A percentile compares a stretch with the other conserved stretches of the same genome.
Conservation (phyloP, 2,797 vertebrate genomes). For the Mormyrus proboscirostris region DNA sequence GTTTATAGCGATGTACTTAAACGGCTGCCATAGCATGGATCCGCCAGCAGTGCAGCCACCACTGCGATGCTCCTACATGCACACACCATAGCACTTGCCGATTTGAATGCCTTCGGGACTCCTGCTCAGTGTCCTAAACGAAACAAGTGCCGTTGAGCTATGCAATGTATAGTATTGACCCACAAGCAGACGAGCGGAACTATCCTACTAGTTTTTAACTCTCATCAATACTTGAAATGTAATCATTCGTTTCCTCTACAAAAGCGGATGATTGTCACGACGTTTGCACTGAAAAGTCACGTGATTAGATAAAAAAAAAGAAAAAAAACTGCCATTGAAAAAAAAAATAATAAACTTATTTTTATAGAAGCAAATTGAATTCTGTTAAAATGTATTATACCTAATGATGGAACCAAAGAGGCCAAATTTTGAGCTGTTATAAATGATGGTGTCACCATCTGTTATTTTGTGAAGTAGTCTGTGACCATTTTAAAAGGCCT, state of each 20-base stretch:
- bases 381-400: constrained; percentile 96
- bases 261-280: constrained; percentile 97
- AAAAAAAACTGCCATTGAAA: constrained; percentile 82
- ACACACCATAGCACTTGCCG: constrained; percentile 90
- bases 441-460: constrained; percentile 74
- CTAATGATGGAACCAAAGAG: constrained; percentile 99
- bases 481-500: constrained; percentile 77
- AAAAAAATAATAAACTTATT: constrained; percentile 70
- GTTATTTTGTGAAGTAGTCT: constrained; percentile 71
- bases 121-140: constrained; percentile 66
- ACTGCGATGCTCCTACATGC: constrained; percentile 77
- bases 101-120: constrained; percentile 83
- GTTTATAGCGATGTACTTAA: constrained; percentile 26
- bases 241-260: constrained; percentile 98
- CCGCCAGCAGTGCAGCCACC: constrained; percentile 66
- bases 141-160: constrained; percentile 93
- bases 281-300: constrained; percentile 99
- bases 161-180: constrained; percentile 93
- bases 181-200: constrained; percentile 77
- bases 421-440: constrained; percentile 88
- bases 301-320: constrained; percentile 72
- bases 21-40: constrained; percentile 24
- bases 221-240: constrained; percentile 99
- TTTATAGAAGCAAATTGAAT: constrained; percentile 94
- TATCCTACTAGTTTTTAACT: constrained; percentile 75